Evolutionary conservation across 2,888 invertebrate species (phyloP).

Genomic region (Brassicogethes aeneus): DNA sequence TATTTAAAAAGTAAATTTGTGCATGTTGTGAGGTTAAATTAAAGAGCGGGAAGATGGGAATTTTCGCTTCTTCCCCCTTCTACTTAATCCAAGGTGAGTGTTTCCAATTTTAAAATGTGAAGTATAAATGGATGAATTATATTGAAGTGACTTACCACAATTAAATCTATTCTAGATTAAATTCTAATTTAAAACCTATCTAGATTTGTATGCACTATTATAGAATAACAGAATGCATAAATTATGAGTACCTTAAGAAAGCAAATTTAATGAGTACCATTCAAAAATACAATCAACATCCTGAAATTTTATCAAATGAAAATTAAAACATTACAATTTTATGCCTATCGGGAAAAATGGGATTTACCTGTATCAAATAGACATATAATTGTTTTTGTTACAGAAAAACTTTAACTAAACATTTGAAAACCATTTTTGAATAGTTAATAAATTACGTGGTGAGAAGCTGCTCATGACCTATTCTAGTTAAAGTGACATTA

Average conservation of each 20-base stretch:
- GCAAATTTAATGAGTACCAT: neutral
- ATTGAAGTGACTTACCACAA: slow-evolving; percentile 5
- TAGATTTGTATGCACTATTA: neutral
- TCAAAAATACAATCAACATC: neutral
- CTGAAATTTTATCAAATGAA: too few relatives aligned
- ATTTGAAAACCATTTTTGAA: neutral
- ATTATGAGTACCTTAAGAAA: neutral
- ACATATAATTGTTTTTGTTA: too few relatives aligned
- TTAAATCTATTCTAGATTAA: slow-evolving; percentile 2
- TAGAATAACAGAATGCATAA: neutral
- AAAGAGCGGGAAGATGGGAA: too few relatives aligned
- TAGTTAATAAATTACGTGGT: neutral
- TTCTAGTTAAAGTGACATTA: slow-evolving; percentile 1
- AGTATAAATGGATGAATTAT: too few relatives aligned
- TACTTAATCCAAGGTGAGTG: too few relatives aligned
- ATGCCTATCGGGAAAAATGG: too few relatives aligned
- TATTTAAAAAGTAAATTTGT: too few relatives aligned
- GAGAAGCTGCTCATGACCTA: slow-evolving; percentile 2
- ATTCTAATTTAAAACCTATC: neutral
- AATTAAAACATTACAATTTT: too few relatives aligned
- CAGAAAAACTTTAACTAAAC: neutral
- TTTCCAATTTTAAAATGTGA: too few relatives aligned
- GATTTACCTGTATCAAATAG: too few relatives aligned
- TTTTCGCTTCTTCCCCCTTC: too few relatives aligned
- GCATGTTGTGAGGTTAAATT: too few relatives aligned